These are phyloP conservation scores for Triplophysa yarkandensis DNA, from an alignment of 2,797 vertebrate genomes.

Conservation along the genomic window DNA sequence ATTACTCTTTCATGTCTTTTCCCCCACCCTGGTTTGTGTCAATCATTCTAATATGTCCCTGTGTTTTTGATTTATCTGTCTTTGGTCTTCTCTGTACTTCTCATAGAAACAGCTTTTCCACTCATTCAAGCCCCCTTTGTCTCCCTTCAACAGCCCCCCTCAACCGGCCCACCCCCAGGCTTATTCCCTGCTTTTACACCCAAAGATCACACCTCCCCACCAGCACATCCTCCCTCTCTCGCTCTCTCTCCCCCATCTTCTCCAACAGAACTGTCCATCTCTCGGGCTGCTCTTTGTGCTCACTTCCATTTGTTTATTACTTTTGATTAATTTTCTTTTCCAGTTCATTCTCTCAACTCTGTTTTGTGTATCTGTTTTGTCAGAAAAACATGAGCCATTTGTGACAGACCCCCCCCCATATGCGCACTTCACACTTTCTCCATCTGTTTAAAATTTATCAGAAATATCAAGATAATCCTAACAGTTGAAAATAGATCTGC, in stretches of 20 bases:
- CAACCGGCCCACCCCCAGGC: slow-evolving; percentile 53
- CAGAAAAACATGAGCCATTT: slow-evolving; percentile 54
- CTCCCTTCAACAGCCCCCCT: slow-evolving; percentile 19
- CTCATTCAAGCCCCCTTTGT: slow-evolving; percentile 12
- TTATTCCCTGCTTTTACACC: slow-evolving; percentile 63
- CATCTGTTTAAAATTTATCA: slow-evolving; percentile 33
- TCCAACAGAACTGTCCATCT: slow-evolving; percentile 48
- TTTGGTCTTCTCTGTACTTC: slow-evolving; percentile 6
- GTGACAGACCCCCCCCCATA: slow-evolving; percentile 35
- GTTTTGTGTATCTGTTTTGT: neutral
- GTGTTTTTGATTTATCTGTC: slow-evolving; percentile 62
- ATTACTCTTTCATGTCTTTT: slow-evolving; percentile 66
- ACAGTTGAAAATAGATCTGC: neutral
- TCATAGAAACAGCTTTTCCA: slow-evolving; percentile 6
- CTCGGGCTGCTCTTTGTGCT: slow-evolving; percentile 21
- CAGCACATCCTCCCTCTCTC: slow-evolving; percentile 58
- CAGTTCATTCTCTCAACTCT: slow-evolving; percentile 63
- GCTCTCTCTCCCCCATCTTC: slow-evolving; percentile 53
- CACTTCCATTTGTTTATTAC: slow-evolving; percentile 25
- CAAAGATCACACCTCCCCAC: slow-evolving; percentile 60
- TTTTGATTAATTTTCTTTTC: slow-evolving; percentile 40
- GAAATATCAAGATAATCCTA: neutral
- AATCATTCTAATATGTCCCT: slow-evolving; percentile 58
- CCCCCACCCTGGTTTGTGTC: slow-evolving; percentile 35
- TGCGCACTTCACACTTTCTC: slow-evolving; percentile 45